Evolutionary conservation across 1,140 invertebrate species (phyloP).

Genomic region (Patella vulgata): DNA sequence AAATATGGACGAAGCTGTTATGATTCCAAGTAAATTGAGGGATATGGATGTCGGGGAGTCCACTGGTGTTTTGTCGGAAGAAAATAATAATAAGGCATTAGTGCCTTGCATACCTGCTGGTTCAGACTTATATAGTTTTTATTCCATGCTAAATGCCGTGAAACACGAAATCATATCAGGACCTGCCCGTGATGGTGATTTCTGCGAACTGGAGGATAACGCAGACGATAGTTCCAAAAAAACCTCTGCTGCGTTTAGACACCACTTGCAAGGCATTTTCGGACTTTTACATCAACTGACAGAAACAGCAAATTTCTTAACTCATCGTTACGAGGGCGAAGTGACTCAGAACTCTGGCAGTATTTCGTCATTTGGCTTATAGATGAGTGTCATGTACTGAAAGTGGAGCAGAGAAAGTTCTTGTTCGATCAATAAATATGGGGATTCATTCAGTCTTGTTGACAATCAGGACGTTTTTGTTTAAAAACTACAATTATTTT

Average conservation of each 20-base stretch:
- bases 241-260: slow-evolving; percentile 45
- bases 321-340: slow-evolving; percentile 44
- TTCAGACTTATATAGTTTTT: slow-evolving; percentile 48
- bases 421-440: too few species aligned
- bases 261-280: slow-evolving; percentile 48
- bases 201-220: slow-evolving; percentile 25
- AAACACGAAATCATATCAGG: slow-evolving; percentile 45
- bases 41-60: slow-evolving; percentile 41
- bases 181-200: slow-evolving; percentile 7
- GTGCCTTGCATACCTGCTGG: slow-evolving; percentile 26
- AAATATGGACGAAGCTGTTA: slow-evolving; percentile 51
- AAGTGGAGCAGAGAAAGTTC: too few species aligned
- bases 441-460: too few species aligned
- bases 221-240: slow-evolving; percentile 32
- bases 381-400: too few species aligned
- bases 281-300: slow-evolving; percentile 49
- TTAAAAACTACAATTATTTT: too few species aligned
- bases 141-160: slow-evolving; percentile 45
- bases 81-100: slow-evolving; percentile 40
- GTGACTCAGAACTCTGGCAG: too few species aligned
- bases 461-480: too few species aligned
- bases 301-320: slow-evolving; percentile 47
- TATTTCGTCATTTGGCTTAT: too few species aligned
- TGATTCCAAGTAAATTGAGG: slow-evolving; percentile 50
- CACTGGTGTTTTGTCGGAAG: slow-evolving; percentile 26